Base-by-base conservation (phyloP, 2,797 vertebrate genomes). In the Chrysocyon brachyurus region DNA sequence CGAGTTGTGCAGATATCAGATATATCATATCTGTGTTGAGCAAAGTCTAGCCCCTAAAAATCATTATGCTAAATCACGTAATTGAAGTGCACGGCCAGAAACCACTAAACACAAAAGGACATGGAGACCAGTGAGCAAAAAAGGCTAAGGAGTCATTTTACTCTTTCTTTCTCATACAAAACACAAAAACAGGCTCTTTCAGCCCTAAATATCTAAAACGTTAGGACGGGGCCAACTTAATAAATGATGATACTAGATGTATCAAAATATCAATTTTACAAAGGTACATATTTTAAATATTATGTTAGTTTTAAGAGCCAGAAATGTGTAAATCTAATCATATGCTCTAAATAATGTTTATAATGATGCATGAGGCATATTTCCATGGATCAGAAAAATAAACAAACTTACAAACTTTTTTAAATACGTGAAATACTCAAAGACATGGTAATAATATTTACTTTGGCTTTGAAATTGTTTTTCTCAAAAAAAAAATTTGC, bases 251-350 rank as follows among this genome's bases (percentile, higher is more conserved):
- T 31, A 36, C 21, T 22, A 92, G 3, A 19, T 40, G 21, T 77
- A 95, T 81, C 8, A 68, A 91, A 72, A 73, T 87, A 28, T 16
- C 40, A 7, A 75, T 75, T 86, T 94, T 78, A 2, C 0, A n/a
- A 36, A 85, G 82, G 54, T 36, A 21, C 24, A 0, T 82, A 17
- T 96, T 95, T 90, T 90, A 78, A 92, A 52, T 94, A 82, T 70
- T 33, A 57, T 63, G 3, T 70, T 77, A 66, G 15, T 36, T 90
- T 31, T 22, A 19, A 19, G 17, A 86, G 4, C 6, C 3, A 64
- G 4, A 86, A 72, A 82, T 36, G 0, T 54, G 5, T 87, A 83
- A 3, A 46, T 26, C 3, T 77, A 78, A 78, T 94, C n/a, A 79
- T 70, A 54, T 70, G 16, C 82, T 83, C 31, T 49, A 89, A 87